A percentile compares a stretch with the other conserved stretches of the same genome.
phyloP scores from a whole-genome alignment of 2,113 vertebrate genomes.

The Mirounga angustirostris region DNA sequence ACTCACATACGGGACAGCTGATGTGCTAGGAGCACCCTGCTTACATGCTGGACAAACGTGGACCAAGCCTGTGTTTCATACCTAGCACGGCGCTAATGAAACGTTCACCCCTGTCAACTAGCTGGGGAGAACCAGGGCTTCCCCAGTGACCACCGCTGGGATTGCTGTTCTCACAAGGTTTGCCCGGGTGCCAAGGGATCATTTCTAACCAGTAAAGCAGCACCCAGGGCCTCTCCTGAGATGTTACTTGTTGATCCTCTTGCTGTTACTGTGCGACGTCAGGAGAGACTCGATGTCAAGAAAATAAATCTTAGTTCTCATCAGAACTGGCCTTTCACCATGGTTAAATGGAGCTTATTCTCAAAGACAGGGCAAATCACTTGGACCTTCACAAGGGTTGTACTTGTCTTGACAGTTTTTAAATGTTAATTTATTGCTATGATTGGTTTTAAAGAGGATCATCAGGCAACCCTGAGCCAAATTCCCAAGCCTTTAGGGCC shows the following conservation, averaged over 20 bases:
- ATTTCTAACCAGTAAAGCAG: neutral
- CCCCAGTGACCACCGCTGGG: neutral
- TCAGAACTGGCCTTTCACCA: neutral
- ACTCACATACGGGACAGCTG: fast-evolving
- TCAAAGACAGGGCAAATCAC: neutral
- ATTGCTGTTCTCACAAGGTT: neutral
- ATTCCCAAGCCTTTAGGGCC: neutral
- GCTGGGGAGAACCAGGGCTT: neutral
- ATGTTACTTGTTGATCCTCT: neutral
- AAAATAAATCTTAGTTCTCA: neutral
- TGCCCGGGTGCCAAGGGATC: neutral
- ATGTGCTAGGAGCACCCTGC: fast-evolving
- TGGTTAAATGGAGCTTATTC: neutral
- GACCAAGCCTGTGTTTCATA: fast-evolving
- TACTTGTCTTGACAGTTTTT: neutral
- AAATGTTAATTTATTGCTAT: neutral
- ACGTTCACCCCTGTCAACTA: neutral
- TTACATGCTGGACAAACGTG: fast-evolving
- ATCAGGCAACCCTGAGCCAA: neutral
- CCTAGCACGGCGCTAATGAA: neutral
- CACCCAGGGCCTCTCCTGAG: neutral
- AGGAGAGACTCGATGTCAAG: neutral
- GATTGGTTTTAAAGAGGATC: neutral
- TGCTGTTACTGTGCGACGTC: neutral
- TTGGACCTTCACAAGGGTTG: neutral